phyloP scores from a whole-genome alignment of 1,140 invertebrate species.

The Adelges cooleyi region DNA sequence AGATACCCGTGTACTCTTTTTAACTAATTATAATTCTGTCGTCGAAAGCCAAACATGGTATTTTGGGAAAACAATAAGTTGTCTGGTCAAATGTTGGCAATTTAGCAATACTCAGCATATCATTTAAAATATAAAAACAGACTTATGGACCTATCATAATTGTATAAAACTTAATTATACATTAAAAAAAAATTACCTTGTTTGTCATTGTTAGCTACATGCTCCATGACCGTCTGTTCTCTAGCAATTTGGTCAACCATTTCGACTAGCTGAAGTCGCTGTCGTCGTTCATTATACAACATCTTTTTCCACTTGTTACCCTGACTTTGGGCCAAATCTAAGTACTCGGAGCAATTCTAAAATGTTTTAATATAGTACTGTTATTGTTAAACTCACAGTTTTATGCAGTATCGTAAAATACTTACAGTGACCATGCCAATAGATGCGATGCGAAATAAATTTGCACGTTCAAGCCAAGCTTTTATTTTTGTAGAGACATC shows the following conservation, averaged over 20 bases:
- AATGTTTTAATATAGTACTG: not conserved
- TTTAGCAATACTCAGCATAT: too few species aligned
- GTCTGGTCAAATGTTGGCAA: too few species aligned
- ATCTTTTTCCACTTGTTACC: slow-evolving; percentile 82
- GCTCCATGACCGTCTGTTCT: slow-evolving; percentile 88
- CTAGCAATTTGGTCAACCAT: slow-evolving; percentile 94
- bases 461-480: slow-evolving; percentile 77
- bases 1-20: too few species aligned
- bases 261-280: slow-evolving; percentile 85
- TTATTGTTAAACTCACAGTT: not conserved
- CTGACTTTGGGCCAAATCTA: slow-evolving; percentile 72
- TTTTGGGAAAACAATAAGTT: too few species aligned
- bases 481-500: slow-evolving; percentile 53
- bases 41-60: too few species aligned
- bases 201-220: slow-evolving; percentile 46
- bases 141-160: too few species aligned
- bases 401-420: slow-evolving; percentile 31
- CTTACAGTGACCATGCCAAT: slow-evolving; percentile 93
- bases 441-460: slow-evolving; percentile 84
- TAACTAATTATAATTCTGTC: too few species aligned
- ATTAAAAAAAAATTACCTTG: too few species aligned
- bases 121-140: too few species aligned
- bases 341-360: slow-evolving; percentile 80
- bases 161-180: too few species aligned
- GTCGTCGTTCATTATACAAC: slow-evolving; percentile 87